Conservation (phyloP, 1,140 invertebrate species). For the Cardiocondyla obscurior region DNA sequence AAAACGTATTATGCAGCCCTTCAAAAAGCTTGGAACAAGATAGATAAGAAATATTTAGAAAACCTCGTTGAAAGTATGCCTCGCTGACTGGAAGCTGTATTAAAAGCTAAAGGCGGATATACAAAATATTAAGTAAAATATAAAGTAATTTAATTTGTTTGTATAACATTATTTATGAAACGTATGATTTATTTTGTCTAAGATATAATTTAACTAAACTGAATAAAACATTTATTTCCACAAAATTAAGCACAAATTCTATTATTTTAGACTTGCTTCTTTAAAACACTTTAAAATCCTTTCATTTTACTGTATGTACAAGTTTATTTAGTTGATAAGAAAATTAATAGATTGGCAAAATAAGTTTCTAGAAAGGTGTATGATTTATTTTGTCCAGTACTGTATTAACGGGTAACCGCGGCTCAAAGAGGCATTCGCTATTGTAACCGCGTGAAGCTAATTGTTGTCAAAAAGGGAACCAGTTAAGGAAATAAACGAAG, state of each 20-base stretch:
- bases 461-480: too few species aligned
- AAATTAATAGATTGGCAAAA: not conserved
- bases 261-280: not conserved
- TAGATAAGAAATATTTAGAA: constrained; percentile 24
- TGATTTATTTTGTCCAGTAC: constrained; percentile 24
- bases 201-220: not conserved
- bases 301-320: not conserved
- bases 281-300: not conserved
- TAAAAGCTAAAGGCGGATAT: constrained; percentile 12
- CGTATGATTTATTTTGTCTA: constrained; percentile 21
- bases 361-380: constrained; percentile 1
- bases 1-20: constrained; percentile 30
- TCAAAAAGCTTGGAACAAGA: constrained; percentile 11
- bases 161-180: not conserved
- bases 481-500: too few species aligned
- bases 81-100: constrained; percentile 2
- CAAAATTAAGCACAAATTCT: not conserved
- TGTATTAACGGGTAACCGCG: too few species aligned
- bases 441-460: too few species aligned
- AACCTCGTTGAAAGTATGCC: constrained; percentile 37
- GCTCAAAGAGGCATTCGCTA: too few species aligned
- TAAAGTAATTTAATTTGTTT: not conserved
- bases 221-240: not conserved
- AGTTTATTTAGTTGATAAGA: constrained; percentile 3
- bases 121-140: not conserved